A percentile compares a stretch with the other conserved stretches of the same genome.
Evolutionary conservation across 2,888 invertebrate species (phyloP).

Genomic region (Leptinotarsa tumamoca): DNA sequence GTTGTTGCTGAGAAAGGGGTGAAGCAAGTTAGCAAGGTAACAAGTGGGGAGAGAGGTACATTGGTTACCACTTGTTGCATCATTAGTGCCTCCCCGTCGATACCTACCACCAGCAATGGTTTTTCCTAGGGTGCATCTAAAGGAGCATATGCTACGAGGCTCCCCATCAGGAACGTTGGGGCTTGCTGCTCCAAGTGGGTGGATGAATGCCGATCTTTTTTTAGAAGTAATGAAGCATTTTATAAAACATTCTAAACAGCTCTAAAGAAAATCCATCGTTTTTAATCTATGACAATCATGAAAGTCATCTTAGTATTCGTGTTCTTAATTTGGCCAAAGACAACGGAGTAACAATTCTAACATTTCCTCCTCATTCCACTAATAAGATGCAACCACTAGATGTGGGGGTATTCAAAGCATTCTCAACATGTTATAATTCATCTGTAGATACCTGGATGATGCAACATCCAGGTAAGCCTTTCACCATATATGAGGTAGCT

Average conservation of each 20-base stretch:
- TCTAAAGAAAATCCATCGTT: constrained; percentile 34
- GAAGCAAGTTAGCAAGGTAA: constrained; percentile 36
- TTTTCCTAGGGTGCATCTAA: constrained; percentile 26
- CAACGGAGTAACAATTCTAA: constrained; percentile 27
- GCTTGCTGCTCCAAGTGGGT: constrained; percentile 24
- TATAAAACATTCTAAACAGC: constrained; percentile 26
- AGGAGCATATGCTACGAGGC: constrained; percentile 24
- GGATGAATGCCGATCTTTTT: constrained; percentile 33
- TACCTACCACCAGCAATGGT: constrained; percentile 21
- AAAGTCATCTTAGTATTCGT: constrained; percentile 32
- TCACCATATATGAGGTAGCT: constrained; percentile 64
- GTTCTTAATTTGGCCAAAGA: constrained; percentile 26
- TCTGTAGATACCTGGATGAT: constrained; percentile 55
- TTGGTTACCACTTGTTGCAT: constrained; percentile 32
- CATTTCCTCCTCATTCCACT: constrained; percentile 17
- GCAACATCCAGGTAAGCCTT: constrained; percentile 46
- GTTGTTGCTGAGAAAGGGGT: constrained; percentile 31
- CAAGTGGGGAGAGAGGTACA: constrained; percentile 26
- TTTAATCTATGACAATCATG: constrained; percentile 34
- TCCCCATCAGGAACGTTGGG: constrained; percentile 25
- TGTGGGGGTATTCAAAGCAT: constrained; percentile 23
- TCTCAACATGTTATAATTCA: constrained; percentile 27
- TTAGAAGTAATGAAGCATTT: constrained; percentile 39
- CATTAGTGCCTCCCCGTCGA: constrained; percentile 18
- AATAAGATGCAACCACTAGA: constrained; percentile 33